Evolutionary conservation across 2,113 vertebrate species (phyloP).

Genomic region (Salvelinus alpinus): DNA sequence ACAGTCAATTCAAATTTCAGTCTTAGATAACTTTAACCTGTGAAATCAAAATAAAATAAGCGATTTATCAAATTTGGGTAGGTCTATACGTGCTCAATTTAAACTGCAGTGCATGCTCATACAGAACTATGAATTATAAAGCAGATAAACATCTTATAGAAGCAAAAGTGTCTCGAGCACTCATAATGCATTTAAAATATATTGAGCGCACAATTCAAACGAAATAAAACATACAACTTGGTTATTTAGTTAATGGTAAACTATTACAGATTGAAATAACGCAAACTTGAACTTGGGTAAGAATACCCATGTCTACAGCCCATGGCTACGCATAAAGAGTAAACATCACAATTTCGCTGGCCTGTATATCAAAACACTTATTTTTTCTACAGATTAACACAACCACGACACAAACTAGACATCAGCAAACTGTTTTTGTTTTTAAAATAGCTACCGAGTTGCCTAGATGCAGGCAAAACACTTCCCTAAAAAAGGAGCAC

Average conservation of each 20-base stretch:
- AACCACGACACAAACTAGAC: background rate
- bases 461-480: background rate
- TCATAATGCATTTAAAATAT: background rate
- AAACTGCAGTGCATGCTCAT: background rate
- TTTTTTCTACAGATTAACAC: background rate
- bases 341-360: background rate
- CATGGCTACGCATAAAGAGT: background rate
- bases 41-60: background rate
- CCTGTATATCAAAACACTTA: background rate
- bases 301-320: background rate
- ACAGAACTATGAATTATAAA: background rate
- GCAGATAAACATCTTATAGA: background rate
- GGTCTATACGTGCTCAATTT: background rate
- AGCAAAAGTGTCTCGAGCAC: background rate
- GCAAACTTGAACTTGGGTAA: constrained; percentile 7
- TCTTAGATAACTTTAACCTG: background rate
- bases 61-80: background rate
- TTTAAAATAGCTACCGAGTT: background rate
- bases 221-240: background rate
- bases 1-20: background rate
- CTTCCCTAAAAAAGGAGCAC: constrained; percentile 1
- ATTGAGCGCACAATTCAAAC: background rate
- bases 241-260: background rate
- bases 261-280: background rate
- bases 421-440: background rate